These are phyloP conservation scores for Nothocercus nigrocapillus DNA, from an alignment of 2,113 vertebrate genomes.

Conservation along the genomic window DNA sequence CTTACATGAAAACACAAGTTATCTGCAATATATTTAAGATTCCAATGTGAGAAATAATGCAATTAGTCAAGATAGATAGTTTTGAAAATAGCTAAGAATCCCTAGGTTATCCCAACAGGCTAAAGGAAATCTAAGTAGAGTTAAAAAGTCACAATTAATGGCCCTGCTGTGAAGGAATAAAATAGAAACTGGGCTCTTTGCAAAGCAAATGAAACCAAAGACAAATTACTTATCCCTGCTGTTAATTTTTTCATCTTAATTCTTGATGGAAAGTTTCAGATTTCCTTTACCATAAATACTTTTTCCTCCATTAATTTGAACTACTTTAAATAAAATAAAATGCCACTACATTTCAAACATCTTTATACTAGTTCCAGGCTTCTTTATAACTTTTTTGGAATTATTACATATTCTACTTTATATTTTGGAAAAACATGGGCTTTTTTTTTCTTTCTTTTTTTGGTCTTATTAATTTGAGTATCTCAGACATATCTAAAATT, in stretches of 20 bases:
- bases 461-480: neutral
- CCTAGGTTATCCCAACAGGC: neutral
- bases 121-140: neutral
- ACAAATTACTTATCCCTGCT: neutral
- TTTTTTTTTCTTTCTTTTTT: neutral
- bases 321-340: neutral
- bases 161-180: conserved; percentile 27
- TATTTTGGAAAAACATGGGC: neutral
- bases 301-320: conserved; percentile 14
- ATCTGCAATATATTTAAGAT: conserved; percentile 28
- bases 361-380: neutral
- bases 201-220: conserved; percentile 26
- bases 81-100: conserved; percentile 27
- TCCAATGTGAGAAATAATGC: neutral
- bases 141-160: neutral
- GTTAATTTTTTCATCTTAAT: conserved; percentile 3
- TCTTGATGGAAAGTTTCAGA: conserved; percentile 10
- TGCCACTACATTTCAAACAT: neutral
- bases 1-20: neutral
- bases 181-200: conserved; percentile 10
- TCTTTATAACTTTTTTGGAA: neutral
- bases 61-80: conserved; percentile 43
- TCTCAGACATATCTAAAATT: neutral
- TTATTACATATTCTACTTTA: neutral
- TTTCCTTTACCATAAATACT: conserved; percentile 7